Base-by-base conservation (phyloP, 2,888 invertebrate genomes). In the Lamproptera curius region DNA sequence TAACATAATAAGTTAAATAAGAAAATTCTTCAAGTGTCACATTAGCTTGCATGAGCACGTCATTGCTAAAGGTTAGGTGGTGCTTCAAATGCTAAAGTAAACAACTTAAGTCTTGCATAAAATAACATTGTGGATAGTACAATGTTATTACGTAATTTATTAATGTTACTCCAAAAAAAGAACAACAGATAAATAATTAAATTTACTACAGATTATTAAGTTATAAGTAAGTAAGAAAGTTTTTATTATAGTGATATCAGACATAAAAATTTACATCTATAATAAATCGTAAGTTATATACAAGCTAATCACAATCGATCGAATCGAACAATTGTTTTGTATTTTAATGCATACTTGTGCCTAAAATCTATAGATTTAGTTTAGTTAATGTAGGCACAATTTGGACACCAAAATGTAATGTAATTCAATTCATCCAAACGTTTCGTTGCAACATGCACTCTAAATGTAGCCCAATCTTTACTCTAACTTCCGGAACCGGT, bases 401-500 rank as follows among this genome's bases (percentile, higher is more conserved):
- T n/a, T n/a, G n/a, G n/a, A n/a, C n/a, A n/a, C n/a, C n/a, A n/a
- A 23, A 23, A 8, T 6, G 5, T 6, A 23, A 4, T 6, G 8
- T 23, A 28, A 28, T 28, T 28, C 28, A 28, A 28, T 28, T n/a
- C n/a, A n/a, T n/a, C n/a, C n/a, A n/a, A n/a, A n/a, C n/a, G 20
- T 53, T 54, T 53, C 3, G 51, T 56, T 59, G 50, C 55, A 56
- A 53, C 53, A 53, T 54, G 51, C 54, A 51, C 55, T 56, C 59
- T 64, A 61, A 50, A 64, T 62, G 49, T 59, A 46, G 56, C 57
- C 46, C 53, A 50, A 56, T 56, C 58, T 61, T 55, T 56, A 59
- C 61, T 61, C 58, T 60, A 63, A 67, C 65, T 69, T 67, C 61
- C 63, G 58, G 57, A 56, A 52, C 53, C 48, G 34, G 38, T 43